These are phyloP conservation scores for Acrossocheilus wenchowensis DNA, from an alignment of 2,797 vertebrate genomes.

Conservation along the genomic window DNA sequence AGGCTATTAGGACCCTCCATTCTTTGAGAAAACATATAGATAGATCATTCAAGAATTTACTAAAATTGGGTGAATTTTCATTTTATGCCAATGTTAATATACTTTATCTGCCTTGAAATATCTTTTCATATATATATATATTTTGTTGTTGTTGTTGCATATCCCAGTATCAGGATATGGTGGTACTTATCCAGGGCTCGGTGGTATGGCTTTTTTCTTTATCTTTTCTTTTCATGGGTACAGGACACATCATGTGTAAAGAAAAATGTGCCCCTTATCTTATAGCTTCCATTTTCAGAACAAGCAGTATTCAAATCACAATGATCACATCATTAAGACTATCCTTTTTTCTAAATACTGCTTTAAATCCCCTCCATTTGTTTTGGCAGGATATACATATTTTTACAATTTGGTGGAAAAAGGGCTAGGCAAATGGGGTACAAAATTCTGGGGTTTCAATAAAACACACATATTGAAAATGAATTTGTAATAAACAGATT, in stretches of 20 bases:
- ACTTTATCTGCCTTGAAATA: neutral
- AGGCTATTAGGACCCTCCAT: neutral
- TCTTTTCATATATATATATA: neutral
- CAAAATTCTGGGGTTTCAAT: neutral
- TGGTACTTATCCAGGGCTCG: accelerated
- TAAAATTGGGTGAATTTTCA: neutral
- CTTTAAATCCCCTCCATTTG: neutral
- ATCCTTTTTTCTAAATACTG: neutral
- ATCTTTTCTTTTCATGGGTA: neutral
- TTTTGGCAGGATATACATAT: neutral
- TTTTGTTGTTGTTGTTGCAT: neutral
- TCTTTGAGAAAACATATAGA: neutral
- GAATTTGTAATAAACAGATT: neutral
- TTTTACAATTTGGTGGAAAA: neutral
- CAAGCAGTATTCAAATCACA: neutral
- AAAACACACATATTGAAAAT: neutral
- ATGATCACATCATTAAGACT: neutral
- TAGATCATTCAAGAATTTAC: neutral
- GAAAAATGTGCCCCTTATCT: too few relatives aligned
- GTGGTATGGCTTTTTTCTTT: neutral
- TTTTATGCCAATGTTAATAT: neutral
- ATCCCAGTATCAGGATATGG: neutral
- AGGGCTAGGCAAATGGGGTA: neutral
- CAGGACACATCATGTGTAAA: neutral
- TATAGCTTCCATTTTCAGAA: neutral